These are phyloP conservation scores for Panagrolaimus sp. DNA, from an alignment of 1,140 invertebrate genomes.

Conservation along the genomic window DNA sequence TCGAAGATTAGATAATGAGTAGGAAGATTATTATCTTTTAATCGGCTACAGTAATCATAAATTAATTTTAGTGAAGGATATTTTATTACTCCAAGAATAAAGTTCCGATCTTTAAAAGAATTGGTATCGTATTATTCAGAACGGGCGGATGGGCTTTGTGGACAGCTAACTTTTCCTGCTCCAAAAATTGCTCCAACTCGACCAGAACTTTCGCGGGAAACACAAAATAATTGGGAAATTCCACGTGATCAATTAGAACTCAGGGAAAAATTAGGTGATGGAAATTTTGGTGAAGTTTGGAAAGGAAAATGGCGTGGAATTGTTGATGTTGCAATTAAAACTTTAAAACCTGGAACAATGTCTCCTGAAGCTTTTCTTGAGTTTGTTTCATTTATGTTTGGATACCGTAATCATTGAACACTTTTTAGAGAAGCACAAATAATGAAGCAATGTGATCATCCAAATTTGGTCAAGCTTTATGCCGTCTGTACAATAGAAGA, in stretches of 20 bases:
- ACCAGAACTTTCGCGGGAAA: conserved; percentile 86
- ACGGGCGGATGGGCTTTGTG: conserved; percentile 78
- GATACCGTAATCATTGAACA: neutral
- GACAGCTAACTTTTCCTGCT: conserved; percentile 81
- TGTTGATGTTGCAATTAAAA: conserved; percentile 89
- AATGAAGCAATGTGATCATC: conserved; percentile 96
- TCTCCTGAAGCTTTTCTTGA: conserved; percentile 88
- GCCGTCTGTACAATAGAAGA: conserved; percentile 89
- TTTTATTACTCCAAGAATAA: conserved; percentile 83
- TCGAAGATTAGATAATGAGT: neutral
- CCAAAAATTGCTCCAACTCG: conserved; percentile 86
- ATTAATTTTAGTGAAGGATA: conserved; percentile 68
- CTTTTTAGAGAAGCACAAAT: conserved; percentile 76
- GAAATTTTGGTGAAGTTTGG: conserved; percentile 98
- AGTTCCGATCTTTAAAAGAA: conserved; percentile 79
- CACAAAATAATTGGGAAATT: conserved; percentile 94
- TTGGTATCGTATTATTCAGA: conserved; percentile 82
- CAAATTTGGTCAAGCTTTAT: conserved; percentile 84
- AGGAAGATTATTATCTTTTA: conserved; percentile 69
- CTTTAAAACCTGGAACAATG: conserved; percentile 88
- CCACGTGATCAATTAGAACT: conserved; percentile 78
- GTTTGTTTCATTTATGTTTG: conserved; percentile 26
- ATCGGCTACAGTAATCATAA: too few relatives aligned
- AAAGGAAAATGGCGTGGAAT: conserved; percentile 68
- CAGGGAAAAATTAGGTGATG: conserved; percentile 80